Conservation (phyloP, 2,113 vertebrate species). For the Chamaea fasciata region DNA sequence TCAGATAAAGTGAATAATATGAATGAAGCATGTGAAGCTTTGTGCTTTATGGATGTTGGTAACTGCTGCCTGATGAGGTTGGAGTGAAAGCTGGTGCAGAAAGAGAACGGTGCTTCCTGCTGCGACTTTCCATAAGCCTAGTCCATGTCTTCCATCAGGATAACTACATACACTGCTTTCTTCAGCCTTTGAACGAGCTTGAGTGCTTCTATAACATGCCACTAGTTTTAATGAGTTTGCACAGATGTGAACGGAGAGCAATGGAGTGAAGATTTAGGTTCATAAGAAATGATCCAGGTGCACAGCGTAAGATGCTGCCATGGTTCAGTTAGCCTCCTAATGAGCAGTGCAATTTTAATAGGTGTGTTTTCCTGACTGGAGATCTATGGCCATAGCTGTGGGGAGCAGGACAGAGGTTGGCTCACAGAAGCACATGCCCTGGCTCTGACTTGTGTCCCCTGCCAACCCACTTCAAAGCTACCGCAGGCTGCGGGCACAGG, state of each 20-base stretch:
- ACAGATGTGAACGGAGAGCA: background rate
- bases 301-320: background rate
- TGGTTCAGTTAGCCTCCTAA: background rate
- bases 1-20: background rate
- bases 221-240: background rate
- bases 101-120: background rate
- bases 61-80: background rate
- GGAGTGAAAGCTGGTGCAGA: background rate
- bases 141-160: background rate
- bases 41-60: background rate
- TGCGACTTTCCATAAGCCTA: background rate
- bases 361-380: background rate
- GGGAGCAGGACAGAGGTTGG: background rate
- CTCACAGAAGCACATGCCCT: fast-evolving
- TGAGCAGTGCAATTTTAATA: background rate
- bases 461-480: conserved; percentile 30
- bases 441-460: background rate
- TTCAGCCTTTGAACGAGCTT: background rate
- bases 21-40: background rate
- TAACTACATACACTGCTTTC: background rate
- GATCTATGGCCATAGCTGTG: background rate
- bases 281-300: background rate
- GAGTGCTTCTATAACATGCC: background rate
- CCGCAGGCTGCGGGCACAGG: fast-evolving
- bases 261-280: background rate